Conservation (phyloP, 2,888 invertebrate species). For the Pardosa pseudoannulata region DNA sequence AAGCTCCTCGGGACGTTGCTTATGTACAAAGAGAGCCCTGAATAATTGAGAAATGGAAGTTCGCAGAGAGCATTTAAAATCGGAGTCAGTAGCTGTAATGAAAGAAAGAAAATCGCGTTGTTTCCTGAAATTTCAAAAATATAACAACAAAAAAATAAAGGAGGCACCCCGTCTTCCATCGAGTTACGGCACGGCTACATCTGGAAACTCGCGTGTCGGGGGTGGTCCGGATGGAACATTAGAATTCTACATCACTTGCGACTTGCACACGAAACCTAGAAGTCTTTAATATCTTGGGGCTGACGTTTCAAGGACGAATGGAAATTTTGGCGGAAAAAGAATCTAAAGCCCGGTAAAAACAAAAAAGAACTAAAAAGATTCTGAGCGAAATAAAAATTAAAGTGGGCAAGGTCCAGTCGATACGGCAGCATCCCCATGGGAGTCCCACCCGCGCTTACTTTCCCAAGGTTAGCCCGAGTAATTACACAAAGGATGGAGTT, state of each 20-base stretch:
- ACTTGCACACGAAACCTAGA: background rate
- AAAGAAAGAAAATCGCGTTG: background rate
- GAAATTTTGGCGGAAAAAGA: slow-evolving; percentile 26
- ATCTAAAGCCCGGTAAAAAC: background rate
- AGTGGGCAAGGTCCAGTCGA: slow-evolving; percentile 18
- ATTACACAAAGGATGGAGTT: slow-evolving; percentile 47
- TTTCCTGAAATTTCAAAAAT: background rate
- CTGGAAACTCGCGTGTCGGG: background rate
- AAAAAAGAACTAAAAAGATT: background rate
- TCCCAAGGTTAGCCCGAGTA: slow-evolving; percentile 49
- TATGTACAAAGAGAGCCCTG: background rate
- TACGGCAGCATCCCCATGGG: slow-evolving; percentile 21
- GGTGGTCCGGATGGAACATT: background rate
- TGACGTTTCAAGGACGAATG: slow-evolving; percentile 55
- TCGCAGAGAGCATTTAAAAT: background rate
- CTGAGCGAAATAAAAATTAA: slow-evolving; percentile 1
- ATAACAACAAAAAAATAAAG: no score
- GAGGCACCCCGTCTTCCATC: background rate
- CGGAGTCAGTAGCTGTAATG: background rate
- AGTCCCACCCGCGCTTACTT: slow-evolving; percentile 38
- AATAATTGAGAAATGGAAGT: background rate
- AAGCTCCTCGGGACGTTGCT: background rate
- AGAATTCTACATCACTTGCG: background rate
- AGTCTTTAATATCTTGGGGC: background rate
- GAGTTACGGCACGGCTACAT: background rate